Percentiles rank a stretch among this genome's conserved stretches.
phyloP scores from a whole-genome alignment of 2,888 invertebrate species.

The Drosophila tripunctata region DNA sequence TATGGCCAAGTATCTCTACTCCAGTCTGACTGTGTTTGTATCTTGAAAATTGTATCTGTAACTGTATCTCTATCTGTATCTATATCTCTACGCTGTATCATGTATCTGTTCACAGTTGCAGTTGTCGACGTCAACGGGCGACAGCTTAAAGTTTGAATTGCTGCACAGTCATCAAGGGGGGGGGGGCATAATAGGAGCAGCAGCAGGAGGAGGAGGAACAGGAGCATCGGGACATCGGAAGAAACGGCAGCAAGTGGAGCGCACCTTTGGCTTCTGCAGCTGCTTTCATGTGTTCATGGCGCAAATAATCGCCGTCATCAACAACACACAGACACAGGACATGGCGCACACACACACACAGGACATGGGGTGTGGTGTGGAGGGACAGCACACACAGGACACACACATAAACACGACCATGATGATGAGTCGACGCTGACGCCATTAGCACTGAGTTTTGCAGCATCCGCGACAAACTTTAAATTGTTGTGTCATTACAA shows the following conservation, averaged over 20 bases:
- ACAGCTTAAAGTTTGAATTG: slow-evolving; percentile 75
- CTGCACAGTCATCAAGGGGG: slow-evolving; percentile 60
- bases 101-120: slow-evolving; percentile 57
- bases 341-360: slow-evolving; percentile 4
- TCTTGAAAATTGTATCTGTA: slow-evolving; percentile 20
- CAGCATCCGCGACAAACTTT: slow-evolving; percentile 80
- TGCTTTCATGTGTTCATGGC: slow-evolving; percentile 80
- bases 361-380: no score
- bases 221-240: slow-evolving; percentile 36
- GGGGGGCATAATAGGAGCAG: background rate
- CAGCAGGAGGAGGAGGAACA: background rate
- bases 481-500: slow-evolving; percentile 80
- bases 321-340: slow-evolving; percentile 65
- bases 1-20: slow-evolving; percentile 25
- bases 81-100: slow-evolving; percentile 13
- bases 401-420: slow-evolving; percentile 26
- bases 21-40: slow-evolving; percentile 16
- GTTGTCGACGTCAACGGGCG: slow-evolving; percentile 56
- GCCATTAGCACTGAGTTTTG: slow-evolving; percentile 78
- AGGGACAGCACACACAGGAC: slow-evolving; percentile 6
- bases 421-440: slow-evolving; percentile 76
- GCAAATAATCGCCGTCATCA: slow-evolving; percentile 78
- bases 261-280: slow-evolving; percentile 73
- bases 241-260: slow-evolving; percentile 69
- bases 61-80: slow-evolving; percentile 11